Base-by-base conservation (phyloP, 2,888 invertebrate genomes). In the Molorchus minor region DNA sequence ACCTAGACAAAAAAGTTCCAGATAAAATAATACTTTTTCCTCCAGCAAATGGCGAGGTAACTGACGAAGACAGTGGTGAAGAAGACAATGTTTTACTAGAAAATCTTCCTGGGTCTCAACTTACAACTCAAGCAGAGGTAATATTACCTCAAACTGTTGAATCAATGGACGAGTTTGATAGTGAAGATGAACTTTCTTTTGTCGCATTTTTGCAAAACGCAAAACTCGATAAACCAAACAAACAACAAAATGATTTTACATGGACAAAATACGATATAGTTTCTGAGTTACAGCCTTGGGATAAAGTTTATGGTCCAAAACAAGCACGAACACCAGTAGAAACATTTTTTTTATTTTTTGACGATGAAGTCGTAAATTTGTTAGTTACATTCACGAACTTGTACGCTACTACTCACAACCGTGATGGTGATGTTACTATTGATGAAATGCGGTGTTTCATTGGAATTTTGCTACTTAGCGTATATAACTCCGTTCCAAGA, bases 391-490 rank as follows among this genome's bases (percentile, higher is more conserved):
- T 21, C 19, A 54, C 43, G 7, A 54, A 54, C 29, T 15, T 29
- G 12, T 54, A 54, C 30, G 54, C 54, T 30, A 2, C 10, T 21
- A 10, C 10, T 10, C 15, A 44, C n/a, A 54, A 54, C 54, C 43
- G 43, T 7, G 29, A 49, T 15, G 30, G 25, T 15, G 35, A 58
- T 35, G 36, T 58, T 20, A 40, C 46, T 20, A 13, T 16, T 12
- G 36, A 35, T n/a, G 66, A 66, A 57, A 66, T 66, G 12, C 43
- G 56, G 47, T 62, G 61, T 49, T 64, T 66, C 29, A 35, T 66
- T 12, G 66, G 57, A 10, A 56, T 66, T 7, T 49, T 64, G 17
- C 53, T 59, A 17, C 49, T 65, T 7, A 65, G 65, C 38, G 65
- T 61, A 2, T 65, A 65, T 29, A 64, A 58, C 13, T 44, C 58